phyloP scores from a whole-genome alignment of 2,888 invertebrate genomes.

The Chydorus sphaericus region DNA sequence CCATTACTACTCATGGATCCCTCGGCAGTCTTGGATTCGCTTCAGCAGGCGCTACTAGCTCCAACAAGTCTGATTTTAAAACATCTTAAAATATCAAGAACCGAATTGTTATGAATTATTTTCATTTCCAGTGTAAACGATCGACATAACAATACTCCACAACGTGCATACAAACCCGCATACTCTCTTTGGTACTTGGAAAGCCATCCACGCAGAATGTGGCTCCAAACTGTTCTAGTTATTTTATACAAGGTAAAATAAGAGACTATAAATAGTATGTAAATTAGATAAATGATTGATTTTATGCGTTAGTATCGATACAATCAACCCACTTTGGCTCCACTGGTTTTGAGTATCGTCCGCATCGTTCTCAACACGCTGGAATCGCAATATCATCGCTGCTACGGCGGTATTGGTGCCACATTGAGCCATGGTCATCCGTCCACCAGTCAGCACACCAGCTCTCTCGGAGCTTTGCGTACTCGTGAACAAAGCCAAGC shows the following conservation, averaged over 20 bases:
- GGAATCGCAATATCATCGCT: constrained; percentile 80
- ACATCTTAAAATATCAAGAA: neutral
- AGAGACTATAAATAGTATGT: neutral
- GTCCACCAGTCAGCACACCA: neutral
- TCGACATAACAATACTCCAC: neutral
- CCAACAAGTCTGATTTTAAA: neutral
- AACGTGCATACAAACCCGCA: constrained; percentile 29
- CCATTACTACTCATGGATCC: neutral
- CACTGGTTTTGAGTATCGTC: constrained; percentile 61
- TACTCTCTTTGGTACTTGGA: constrained; percentile 82
- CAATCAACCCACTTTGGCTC: constrained; percentile 29
- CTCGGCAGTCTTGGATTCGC: neutral
- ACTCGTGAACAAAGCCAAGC: constrained; percentile 17
- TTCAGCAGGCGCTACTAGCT: neutral
- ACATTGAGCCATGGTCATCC: constrained; percentile 26
- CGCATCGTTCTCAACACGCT: constrained; percentile 82
- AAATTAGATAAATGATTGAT: neutral
- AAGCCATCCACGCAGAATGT: constrained; percentile 70
- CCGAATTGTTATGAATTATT: neutral
- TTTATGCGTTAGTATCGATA: constrained; percentile 32
- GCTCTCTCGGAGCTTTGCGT: constrained; percentile 9
- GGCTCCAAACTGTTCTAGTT: constrained; percentile 85
- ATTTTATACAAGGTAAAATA: constrained; percentile 76
- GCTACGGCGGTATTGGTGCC: constrained; percentile 42
- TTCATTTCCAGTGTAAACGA: neutral